A percentile compares a stretch with the other conserved stretches of the same genome.
Evolutionary conservation across 2,113 vertebrate genomes (phyloP).

Genomic region (Solea solea): DNA sequence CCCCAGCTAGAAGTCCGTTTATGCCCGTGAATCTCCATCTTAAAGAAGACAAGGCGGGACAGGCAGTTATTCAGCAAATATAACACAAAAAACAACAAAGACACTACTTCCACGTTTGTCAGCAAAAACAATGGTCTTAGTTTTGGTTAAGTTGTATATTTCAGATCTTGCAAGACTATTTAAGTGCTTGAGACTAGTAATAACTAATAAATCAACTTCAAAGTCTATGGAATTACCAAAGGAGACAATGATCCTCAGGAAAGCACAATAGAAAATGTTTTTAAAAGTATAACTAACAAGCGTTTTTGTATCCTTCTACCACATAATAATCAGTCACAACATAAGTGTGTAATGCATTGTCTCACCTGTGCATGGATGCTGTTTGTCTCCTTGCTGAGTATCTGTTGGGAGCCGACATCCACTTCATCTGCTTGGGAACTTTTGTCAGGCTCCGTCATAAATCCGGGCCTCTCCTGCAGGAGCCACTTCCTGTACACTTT

Average conservation of each 20-base stretch:
- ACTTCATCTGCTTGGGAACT: constrained; percentile 80
- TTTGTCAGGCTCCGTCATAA: constrained; percentile 94
- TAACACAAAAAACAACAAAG: background rate
- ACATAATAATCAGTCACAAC: too few relatives aligned
- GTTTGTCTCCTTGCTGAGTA: constrained; percentile 78
- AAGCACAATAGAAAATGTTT: too few relatives aligned
- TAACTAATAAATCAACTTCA: too few relatives aligned
- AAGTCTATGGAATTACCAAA: too few relatives aligned
- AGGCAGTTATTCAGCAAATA: background rate
- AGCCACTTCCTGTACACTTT: constrained; percentile 98
- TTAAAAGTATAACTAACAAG: too few relatives aligned
- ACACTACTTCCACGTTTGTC: background rate
- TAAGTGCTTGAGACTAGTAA: too few relatives aligned
- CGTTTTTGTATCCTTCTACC: too few relatives aligned
- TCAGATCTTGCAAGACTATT: background rate
- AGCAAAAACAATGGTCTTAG: background rate
- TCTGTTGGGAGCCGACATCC: constrained; percentile 66
- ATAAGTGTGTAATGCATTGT: background rate
- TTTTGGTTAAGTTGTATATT: background rate
- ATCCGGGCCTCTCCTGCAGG: constrained; percentile 90
- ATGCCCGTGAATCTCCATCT: constrained; percentile 85
- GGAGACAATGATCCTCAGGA: too few relatives aligned
- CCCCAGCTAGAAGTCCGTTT: constrained; percentile 96
- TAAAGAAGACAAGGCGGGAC: background rate
- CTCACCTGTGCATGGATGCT: constrained; percentile 79